Evolutionary conservation across 2,888 invertebrate genomes (phyloP).

Genomic region (Drosophila nr. fundita): DNA sequence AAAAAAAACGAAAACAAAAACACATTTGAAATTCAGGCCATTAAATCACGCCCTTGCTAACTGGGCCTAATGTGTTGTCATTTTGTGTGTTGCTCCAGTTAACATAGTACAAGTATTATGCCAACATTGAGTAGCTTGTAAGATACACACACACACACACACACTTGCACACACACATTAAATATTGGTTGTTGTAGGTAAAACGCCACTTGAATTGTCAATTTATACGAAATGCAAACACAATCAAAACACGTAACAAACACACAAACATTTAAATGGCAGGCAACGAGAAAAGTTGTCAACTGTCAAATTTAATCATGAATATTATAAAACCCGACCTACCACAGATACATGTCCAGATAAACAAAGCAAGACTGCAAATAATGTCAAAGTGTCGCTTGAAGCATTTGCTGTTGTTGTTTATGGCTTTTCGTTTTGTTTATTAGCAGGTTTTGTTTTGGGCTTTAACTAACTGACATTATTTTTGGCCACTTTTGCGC

Average conservation of each 20-base stretch:
- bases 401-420: conserved; percentile 16
- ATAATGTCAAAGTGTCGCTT: conserved; percentile 49
- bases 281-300: conserved; percentile 72
- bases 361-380: conserved; percentile 31
- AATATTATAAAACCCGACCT: conserved; percentile 55
- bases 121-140: conserved; percentile 49
- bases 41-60: conserved; percentile 70
- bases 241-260: conserved; percentile 36
- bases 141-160: conserved; percentile 21
- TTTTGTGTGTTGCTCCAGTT: conserved; percentile 58
- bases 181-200: conserved; percentile 43
- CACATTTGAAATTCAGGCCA: conserved; percentile 25
- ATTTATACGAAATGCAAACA: conserved; percentile 59
- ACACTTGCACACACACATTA: conserved; percentile 4
- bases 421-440: background rate
- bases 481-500: conserved; percentile 47
- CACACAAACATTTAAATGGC: conserved; percentile 45
- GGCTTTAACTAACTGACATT: conserved; percentile 46
- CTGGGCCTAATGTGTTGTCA: conserved; percentile 62
- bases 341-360: conserved; percentile 41
- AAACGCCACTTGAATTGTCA: conserved; percentile 74
- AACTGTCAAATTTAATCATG: conserved; percentile 78
- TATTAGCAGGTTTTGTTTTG: background rate
- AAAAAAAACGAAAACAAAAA: conserved; percentile 7
- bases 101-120: conserved; percentile 51